Percentiles rank a stretch among this genome's conserved stretches.
Conservation (phyloP, 1,140 invertebrate genomes). For the Metopolophium dirhodum region DNA sequence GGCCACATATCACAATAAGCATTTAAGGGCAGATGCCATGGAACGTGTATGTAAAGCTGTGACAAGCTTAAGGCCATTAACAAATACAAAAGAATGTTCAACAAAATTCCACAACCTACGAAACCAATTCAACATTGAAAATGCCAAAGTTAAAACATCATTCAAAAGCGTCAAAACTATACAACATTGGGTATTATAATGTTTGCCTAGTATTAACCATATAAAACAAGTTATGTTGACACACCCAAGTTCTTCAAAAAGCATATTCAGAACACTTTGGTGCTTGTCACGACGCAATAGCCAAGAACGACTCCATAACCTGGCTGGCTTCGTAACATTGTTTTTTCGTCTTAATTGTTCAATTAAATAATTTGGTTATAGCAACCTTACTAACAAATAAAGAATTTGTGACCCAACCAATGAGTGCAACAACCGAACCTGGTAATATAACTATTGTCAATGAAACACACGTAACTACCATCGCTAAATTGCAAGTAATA, state of each 20-base stretch:
- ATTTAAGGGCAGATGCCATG: not conserved
- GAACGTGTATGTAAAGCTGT: not conserved
- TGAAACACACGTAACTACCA: no score
- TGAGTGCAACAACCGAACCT: no score
- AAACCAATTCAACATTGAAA: not conserved
- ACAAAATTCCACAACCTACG: not conserved
- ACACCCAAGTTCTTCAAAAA: conserved; percentile 22
- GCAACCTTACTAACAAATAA: no score
- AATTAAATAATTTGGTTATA: no score
- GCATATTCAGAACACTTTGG: not conserved
- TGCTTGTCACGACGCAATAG: conserved; percentile 16
- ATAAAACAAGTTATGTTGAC: not conserved
- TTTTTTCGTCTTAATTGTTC: not conserved
- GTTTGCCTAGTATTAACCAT: not conserved
- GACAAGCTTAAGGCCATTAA: not conserved
- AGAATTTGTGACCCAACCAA: no score
- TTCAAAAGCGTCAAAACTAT: no score
- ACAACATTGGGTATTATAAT: not conserved
- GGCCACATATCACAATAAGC: not conserved
- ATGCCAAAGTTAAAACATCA: not conserved
- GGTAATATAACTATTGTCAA: no score
- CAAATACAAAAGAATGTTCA: not conserved
- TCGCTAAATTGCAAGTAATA: no score
- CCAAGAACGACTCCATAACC: conserved; percentile 15
- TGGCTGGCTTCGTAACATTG: not conserved